phyloP scores from a whole-genome alignment of 2,113 vertebrate genomes.

The Amphilophus citrinellus region DNA sequence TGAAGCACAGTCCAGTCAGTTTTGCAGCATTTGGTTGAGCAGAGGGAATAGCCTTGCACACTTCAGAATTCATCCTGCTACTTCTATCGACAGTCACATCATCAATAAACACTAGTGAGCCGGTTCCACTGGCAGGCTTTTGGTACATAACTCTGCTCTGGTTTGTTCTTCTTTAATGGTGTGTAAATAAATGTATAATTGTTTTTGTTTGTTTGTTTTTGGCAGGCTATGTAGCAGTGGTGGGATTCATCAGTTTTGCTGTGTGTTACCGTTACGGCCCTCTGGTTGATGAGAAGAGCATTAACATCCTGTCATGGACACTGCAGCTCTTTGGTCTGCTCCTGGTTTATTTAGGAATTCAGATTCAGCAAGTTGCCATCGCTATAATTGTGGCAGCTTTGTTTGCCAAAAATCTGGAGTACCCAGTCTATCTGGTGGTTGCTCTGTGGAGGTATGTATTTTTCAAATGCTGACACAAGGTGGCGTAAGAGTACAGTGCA shows the following conservation, averaged over 20 bases:
- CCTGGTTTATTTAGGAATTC: constrained; percentile 88
- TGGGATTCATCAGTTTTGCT: constrained; percentile 91
- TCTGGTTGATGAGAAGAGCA: constrained; percentile 89
- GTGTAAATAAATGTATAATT: neutral
- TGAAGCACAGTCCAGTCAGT: no score
- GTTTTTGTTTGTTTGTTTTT: neutral
- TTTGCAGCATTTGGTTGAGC: no score
- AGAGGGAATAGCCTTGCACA: no score
- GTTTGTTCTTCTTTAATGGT: neutral
- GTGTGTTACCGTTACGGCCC: constrained; percentile 95
- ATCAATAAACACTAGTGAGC: no score
- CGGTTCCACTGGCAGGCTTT: neutral
- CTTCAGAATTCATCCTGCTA: no score
- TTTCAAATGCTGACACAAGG: constrained; percentile 33
- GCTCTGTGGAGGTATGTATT: constrained; percentile 70
- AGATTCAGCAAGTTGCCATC: constrained; percentile 89
- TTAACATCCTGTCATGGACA: constrained; percentile 93
- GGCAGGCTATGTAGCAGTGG: constrained; percentile 85
- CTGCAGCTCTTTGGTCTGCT: constrained; percentile 91
- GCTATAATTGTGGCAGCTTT: constrained; percentile 84
- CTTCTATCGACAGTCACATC: no score
- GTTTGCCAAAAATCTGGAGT: constrained; percentile 89
- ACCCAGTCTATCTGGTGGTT: constrained; percentile 77
- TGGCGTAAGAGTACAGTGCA: constrained; percentile 31
- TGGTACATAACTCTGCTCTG: neutral